Conservation (phyloP, 2,797 vertebrate species). For the Hipposideros larvatus region DNA sequence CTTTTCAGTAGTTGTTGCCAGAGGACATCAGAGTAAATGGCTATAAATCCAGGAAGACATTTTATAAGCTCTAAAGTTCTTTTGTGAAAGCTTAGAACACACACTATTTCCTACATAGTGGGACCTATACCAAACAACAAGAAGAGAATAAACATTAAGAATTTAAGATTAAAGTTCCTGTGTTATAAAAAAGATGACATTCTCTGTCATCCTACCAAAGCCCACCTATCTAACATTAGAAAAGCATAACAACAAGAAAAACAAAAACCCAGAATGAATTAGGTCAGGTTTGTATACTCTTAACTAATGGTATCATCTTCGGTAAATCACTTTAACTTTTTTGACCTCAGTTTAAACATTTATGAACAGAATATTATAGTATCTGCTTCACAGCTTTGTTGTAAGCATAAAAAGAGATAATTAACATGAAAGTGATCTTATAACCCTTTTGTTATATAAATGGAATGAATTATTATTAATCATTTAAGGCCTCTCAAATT, state of each 20-base stretch:
- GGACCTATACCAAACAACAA: conserved; percentile 26
- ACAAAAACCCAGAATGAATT: not conserved
- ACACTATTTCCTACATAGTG: not conserved
- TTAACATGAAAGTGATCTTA: conserved; percentile 58
- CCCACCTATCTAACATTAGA: not conserved
- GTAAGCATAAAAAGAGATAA: conserved; percentile 30
- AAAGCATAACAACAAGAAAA: not conserved
- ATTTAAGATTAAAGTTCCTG: not conserved
- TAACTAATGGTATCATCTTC: not conserved
- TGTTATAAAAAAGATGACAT: not conserved
- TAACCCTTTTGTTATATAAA: conserved; percentile 54
- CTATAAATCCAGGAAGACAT: not conserved
- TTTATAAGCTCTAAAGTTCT: not conserved
- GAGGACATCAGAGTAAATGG: not conserved
- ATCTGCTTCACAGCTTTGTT: conserved; percentile 33
- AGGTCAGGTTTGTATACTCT: not conserved
- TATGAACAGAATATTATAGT: conserved; percentile 43
- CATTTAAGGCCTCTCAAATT: not conserved
- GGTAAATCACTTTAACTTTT: conserved; percentile 1
- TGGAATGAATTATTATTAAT: conserved; percentile 45
- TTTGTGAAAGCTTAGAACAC: conserved; percentile 33
- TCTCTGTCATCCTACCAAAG: not conserved
- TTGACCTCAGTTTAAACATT: conserved; percentile 23
- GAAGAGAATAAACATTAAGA: not conserved
- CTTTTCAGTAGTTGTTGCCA: not conserved